A percentile compares a stretch with the other conserved stretches of the same genome.
Evolutionary conservation across 2,797 vertebrate species (phyloP).

Genomic region (Cyprinella venusta): DNA sequence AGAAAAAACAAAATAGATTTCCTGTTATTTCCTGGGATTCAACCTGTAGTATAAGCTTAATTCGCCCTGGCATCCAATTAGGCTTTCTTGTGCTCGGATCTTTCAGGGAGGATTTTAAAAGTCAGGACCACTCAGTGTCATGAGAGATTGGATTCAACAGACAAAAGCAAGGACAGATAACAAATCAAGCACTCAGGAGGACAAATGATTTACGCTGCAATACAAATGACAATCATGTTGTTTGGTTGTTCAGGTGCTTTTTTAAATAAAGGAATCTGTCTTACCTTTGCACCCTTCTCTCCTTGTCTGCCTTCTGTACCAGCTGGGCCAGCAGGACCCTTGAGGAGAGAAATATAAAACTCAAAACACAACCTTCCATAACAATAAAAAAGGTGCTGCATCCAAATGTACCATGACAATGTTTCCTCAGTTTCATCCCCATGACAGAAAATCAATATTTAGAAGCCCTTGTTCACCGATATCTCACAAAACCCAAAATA

Average conservation of each 20-base stretch:
- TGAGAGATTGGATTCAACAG: slow-evolving; percentile 31
- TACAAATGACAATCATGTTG: not conserved
- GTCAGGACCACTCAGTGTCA: slow-evolving; percentile 61
- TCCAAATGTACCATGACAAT: not conserved
- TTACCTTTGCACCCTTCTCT: slow-evolving; percentile 96
- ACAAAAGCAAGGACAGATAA: slow-evolving; percentile 21
- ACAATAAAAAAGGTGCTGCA: not conserved
- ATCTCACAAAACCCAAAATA: not conserved
- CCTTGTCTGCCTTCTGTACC: slow-evolving; percentile 93
- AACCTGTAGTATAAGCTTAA: slow-evolving; percentile 64
- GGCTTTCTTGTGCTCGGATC: slow-evolving; percentile 67
- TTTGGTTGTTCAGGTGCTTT: not conserved
- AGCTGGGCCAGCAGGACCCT: slow-evolving; percentile 86
- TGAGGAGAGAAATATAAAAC: not conserved
- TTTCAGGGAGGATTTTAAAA: slow-evolving; percentile 61
- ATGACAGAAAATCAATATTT: not conserved
- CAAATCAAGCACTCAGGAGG: slow-evolving; percentile 32
- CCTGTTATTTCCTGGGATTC: slow-evolving; percentile 58
- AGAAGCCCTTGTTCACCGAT: too few relatives aligned
- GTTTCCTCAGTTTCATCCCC: not conserved
- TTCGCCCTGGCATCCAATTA: slow-evolving; percentile 76
- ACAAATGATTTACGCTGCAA: slow-evolving; percentile 39
- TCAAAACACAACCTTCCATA: slow-evolving; percentile 1
- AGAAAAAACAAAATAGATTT: slow-evolving; percentile 61
- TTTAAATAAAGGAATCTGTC: not conserved